Base-by-base conservation (phyloP, 2,888 invertebrate species). In the Crossocerus cetratus region DNA sequence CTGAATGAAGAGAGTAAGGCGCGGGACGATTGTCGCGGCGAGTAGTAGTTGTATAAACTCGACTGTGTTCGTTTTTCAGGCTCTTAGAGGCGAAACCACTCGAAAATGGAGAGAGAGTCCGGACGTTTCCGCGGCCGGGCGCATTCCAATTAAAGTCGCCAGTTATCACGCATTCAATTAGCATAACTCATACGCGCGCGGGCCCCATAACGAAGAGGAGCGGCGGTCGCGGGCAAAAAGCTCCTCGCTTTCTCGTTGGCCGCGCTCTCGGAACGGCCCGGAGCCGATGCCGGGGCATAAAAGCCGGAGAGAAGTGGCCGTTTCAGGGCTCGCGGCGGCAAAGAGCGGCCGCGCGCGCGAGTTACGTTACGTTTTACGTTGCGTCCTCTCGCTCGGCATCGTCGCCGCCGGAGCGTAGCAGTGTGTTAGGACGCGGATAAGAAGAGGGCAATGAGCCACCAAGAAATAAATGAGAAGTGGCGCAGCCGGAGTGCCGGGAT, bases 81-180 rank as follows among this genome's bases (percentile, higher is more conserved):
- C 8, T 65, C 62, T 76, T 59, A 59, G 63, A 32, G 57, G 58
- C 14, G 44, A 45, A 72, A 61, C 56, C 18, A 32, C 56, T 54
- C 14, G 44, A 45, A 72, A 61, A 53, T n/a, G 54, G 59, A 45
- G 23, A 21, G 54, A 4, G 14, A 14, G 16, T 23, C 11, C 57
- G 59, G 14, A 11, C 56, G 60, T 54, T 64, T 59, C 72, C 62
- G 65, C 57, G 65, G 58, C 65, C 64, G 77, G 66, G 76, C 72
- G 70, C 78, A 82, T 84, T 84, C 85, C 85, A 87, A 87, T 87
- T 87, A 84, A 82, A 83, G 72, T 69, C 75, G 54, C 77, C 72
- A 79, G 80, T 82, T 84, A 83, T 83, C 82, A 77, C 73, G 79
- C 77, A 84, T 87, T 87, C 86, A 87, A 87, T 88, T 87, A 88